Base-by-base conservation (phyloP, 2,113 vertebrate species). In the Oryzias melastigma region DNA sequence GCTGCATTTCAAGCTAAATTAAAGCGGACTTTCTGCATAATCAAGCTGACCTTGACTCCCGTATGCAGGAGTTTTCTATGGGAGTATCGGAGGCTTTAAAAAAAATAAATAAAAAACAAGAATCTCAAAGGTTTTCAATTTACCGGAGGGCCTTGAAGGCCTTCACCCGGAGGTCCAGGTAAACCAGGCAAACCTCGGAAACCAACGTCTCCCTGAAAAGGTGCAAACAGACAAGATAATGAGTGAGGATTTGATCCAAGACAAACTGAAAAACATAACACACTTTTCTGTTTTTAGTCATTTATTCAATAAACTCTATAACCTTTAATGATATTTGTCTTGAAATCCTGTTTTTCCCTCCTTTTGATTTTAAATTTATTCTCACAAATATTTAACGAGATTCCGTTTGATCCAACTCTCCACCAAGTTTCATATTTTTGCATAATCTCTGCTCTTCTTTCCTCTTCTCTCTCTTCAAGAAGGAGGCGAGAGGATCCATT, bases 141-240 rank as follows among this genome's bases (percentile, higher is more conserved):
- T 94, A 96, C 95, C 85, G 78, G 90, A 53, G 89, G 90, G 90
- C 95, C 95, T 88, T 92, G 93, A 14, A 94, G 64, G 17, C 95
- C 95, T 89, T 94, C 93, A 45, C 95, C 95, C 70, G 92, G 87
- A 46, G 93, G 90, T 71, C 95, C 95, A 0, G 90, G 80, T 43
- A 70, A 84, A 65, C 95, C 95, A 25, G 80, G 17, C 68, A 89
- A 73, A 65, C 95, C 95, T 79, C 93, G 88, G 46, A 89, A 92
- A 27, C 95, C 94, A 16, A 93, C 65, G 72, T 95, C 95, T 24
- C 95, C 94, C 94, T 96, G 72, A 20, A 86, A 84, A 70, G 54
- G 0, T 63, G 15, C 44, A 68, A 74, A 74, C 20, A 52, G 16
- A 3, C 6, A 62, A 61, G 49, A 71, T 22, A 22, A 22, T 25